Base-by-base conservation (phyloP, 2,797 vertebrate species). In the Clamator glandarius region DNA sequence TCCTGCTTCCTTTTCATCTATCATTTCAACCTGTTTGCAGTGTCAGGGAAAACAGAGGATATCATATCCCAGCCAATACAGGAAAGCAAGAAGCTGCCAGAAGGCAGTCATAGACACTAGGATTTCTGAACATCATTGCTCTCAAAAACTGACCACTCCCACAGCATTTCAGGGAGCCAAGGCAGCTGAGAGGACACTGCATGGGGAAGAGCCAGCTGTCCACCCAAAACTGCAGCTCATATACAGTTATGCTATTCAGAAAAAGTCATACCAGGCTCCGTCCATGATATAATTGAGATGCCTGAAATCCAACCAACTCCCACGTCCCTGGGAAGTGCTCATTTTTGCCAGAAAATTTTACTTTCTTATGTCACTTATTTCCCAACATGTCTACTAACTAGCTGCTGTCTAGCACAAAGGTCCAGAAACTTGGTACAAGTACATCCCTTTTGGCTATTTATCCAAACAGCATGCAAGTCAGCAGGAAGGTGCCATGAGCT, bases 1-100 rank as follows among this genome's bases (percentile, higher is more conserved):
- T 62, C 86, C 78, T 1, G 3, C 68, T 73, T 72, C 67, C 42
- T 58, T 69, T 95, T 85, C 77, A 84, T 59, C 87, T 90, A 33
- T 83, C 80, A 55, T 89, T 90, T 93, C 92, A 94, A 91, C 87
- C 68, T 89, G 90, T 83, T 94, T 80, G 85, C 93, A 87, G 68
- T 62, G 75, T 75, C 89, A 94, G 90, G 72, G 78, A 92, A 96
- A 96, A 80, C 44, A 62, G 80, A 87, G 70, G 61, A 80, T 77
- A 84, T 64, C 9, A 0, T 70, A 93, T 80, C 86, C 91, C 80
- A 64, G 66, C 1, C 2, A 3, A 83, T 55, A 59, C 42, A 50
- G 48, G 50, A 54, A 87, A 92, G 86, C 36, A 90, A 92, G 59
- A 80, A 83, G 74, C 87, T 94, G 15, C 18, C 13, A 36, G 75